These are phyloP conservation scores for Deroptyus accipitrinus DNA, from an alignment of 2,113 vertebrate species.

Conservation along the genomic window DNA sequence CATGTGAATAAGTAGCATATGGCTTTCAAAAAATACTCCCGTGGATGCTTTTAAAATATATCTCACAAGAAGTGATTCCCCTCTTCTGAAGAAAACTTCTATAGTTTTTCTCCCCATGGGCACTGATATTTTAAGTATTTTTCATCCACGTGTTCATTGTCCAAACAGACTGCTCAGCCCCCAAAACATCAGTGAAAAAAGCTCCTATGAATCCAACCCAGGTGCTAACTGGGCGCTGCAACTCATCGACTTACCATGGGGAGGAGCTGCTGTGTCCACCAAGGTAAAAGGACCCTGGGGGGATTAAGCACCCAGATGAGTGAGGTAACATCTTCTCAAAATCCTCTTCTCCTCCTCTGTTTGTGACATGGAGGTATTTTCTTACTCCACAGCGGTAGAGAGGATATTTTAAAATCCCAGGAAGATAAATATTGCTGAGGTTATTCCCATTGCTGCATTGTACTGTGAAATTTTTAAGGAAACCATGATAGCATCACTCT, in stretches of 20 bases:
- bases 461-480: neutral
- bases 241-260: rapidly evolving
- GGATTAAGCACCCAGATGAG: neutral
- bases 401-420: neutral
- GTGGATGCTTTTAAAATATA: constrained; percentile 49
- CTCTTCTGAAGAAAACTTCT: constrained; percentile 2
- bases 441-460: neutral
- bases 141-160: rapidly evolving
- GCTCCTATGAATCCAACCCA: neutral
- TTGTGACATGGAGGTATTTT: neutral
- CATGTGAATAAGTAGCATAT: constrained; percentile 62
- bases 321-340: neutral
- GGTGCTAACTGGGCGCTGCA: neutral
- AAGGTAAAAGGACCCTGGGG: neutral
- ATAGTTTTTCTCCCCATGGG: neutral
- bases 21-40: constrained; percentile 56
- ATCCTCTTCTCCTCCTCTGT: neutral
- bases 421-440: neutral
- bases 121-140: neutral
- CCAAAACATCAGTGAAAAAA: neutral
- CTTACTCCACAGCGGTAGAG: neutral
- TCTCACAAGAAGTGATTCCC: constrained; percentile 20
- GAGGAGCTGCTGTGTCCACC: neutral
- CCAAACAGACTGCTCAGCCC: neutral
- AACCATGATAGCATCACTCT: neutral